phyloP scores from a whole-genome alignment of 1,140 invertebrate species.

The Drosophila paulistorum region DNA sequence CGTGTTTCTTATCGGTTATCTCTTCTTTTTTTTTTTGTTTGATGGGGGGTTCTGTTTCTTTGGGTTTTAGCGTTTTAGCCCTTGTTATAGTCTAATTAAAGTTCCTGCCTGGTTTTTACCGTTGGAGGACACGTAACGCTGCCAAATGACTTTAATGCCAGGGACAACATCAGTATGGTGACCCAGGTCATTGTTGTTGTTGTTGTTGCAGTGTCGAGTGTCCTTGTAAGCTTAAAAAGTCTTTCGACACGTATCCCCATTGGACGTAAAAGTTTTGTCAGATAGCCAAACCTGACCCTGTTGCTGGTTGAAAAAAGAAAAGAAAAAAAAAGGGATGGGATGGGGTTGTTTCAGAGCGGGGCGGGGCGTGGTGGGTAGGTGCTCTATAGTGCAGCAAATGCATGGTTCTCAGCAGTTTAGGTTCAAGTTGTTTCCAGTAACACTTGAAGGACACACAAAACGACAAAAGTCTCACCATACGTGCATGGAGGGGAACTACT shows the following conservation, averaged over 20 bases:
- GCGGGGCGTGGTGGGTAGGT: conserved; percentile 7
- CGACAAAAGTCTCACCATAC: conserved; percentile 38
- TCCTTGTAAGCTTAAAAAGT: conserved; percentile 72
- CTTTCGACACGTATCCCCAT: conserved; percentile 64
- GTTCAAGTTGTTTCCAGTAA: conserved; percentile 70
- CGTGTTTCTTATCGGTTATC: conserved; percentile 65
- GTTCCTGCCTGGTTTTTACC: conserved; percentile 31
- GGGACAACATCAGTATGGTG: conserved; percentile 16
- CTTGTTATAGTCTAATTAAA: conserved; percentile 66
- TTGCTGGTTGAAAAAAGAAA: conserved; percentile 18
- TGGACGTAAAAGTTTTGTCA: conserved; percentile 68
- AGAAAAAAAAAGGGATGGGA: not conserved
- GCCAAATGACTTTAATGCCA: conserved; percentile 48
- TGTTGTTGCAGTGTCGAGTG: conserved; percentile 51
- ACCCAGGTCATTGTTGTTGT: conserved; percentile 8
- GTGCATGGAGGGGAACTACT: conserved; percentile 4
- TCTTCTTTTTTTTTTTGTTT: conserved; percentile 7
- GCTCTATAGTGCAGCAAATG: conserved; percentile 51
- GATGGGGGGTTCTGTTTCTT: not conserved
- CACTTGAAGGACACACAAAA: conserved; percentile 65
- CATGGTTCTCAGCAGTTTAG: conserved; percentile 66
- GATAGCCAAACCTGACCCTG: conserved; percentile 50
- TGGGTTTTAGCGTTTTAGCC: conserved; percentile 34
- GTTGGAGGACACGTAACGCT: conserved; percentile 57
- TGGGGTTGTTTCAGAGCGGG: not conserved